These are phyloP conservation scores for Bucorvus abyssinicus DNA, from an alignment of 2,797 vertebrate genomes.

Conservation along the genomic window DNA sequence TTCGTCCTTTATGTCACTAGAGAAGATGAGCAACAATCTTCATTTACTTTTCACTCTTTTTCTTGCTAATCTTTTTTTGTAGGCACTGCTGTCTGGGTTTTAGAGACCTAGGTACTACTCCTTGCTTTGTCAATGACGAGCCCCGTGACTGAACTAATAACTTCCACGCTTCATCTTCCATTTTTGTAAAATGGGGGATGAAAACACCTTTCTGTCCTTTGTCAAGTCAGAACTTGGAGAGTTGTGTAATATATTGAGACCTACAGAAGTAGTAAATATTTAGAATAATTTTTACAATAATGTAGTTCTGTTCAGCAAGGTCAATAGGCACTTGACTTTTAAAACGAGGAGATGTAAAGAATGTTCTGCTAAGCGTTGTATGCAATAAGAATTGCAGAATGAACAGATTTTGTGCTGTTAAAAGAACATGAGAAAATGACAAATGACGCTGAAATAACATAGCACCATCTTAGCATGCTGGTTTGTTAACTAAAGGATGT, in stretches of 20 bases:
- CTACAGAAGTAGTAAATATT: neutral
- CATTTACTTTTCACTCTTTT: neutral
- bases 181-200: neutral
- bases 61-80: neutral
- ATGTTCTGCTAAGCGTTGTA: neutral
- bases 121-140: neutral
- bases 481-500: neutral
- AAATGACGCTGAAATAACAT: neutral
- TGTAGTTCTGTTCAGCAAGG: neutral
- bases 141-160: neutral
- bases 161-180: neutral
- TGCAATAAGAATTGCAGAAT: neutral
- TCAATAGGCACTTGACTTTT: neutral
- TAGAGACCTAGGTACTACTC: neutral
- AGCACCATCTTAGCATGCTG: neutral
- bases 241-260: neutral
- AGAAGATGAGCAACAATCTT: neutral
- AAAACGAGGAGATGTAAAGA: neutral
- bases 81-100: neutral
- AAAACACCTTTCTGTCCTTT: neutral
- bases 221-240: neutral
- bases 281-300: neutral
- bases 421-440: neutral
- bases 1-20: neutral
- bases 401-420: neutral